These are phyloP conservation scores for Nasonia longicornis DNA, from an alignment of 1,140 invertebrate genomes.

Conservation along the genomic window DNA sequence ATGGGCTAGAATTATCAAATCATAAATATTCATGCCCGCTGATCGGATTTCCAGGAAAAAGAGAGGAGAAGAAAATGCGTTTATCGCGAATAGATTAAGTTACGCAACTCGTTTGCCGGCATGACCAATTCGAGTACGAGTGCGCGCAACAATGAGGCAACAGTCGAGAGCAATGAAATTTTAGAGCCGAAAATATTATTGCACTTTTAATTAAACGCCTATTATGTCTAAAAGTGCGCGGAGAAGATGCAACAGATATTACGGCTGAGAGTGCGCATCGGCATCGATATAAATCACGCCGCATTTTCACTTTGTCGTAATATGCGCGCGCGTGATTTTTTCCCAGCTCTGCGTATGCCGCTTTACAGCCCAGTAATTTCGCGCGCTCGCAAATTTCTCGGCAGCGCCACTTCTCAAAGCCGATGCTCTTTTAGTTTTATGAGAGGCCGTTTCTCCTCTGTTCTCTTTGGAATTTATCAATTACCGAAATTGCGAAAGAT, in stretches of 20 bases:
- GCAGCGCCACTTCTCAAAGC: neutral
- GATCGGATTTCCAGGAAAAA: neutral
- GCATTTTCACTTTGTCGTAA: slow-evolving; percentile 21
- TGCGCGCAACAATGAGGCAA: neutral
- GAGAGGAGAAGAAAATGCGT: neutral
- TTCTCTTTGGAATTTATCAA: neutral
- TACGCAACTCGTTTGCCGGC: neutral
- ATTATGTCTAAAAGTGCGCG: neutral
- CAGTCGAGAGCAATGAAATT: neutral
- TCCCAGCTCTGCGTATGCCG: neutral
- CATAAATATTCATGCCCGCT: neutral
- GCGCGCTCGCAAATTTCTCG: neutral
- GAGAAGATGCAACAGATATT: slow-evolving; percentile 8
- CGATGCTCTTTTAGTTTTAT: neutral
- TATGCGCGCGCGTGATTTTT: neutral
- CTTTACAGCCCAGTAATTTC: neutral
- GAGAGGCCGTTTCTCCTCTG: neutral
- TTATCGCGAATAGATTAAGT: neutral
- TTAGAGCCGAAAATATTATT: neutral
- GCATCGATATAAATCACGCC: slow-evolving; percentile 1
- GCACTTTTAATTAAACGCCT: neutral
- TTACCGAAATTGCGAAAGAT: neutral
- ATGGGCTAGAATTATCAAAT: neutral
- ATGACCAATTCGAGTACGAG: too few species aligned
- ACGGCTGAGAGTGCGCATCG: neutral